These are phyloP conservation scores for Sebastes baramenuke DNA, from an alignment of 2,797 vertebrate genomes.

Conservation along the genomic window DNA sequence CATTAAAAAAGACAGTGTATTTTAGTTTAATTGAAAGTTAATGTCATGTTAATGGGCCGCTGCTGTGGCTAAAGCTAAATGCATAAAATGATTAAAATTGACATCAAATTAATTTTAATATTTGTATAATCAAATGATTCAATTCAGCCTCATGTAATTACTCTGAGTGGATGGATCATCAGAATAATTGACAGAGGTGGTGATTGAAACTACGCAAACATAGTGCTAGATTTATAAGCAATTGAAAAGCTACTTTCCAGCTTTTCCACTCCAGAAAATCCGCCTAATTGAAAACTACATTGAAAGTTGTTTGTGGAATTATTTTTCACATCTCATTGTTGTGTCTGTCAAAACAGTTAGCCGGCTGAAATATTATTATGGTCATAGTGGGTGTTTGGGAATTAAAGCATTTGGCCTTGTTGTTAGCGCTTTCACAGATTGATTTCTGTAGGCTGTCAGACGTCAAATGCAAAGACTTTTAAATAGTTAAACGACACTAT, in stretches of 20 bases:
- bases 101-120: conserved; percentile 26
- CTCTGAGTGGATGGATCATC: not conserved
- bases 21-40: conserved; percentile 41
- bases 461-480: not conserved
- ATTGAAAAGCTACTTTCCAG: not conserved
- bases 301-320: not conserved
- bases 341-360: conserved; percentile 6
- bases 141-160: conserved; percentile 3
- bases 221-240: conserved; percentile 3
- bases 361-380: conserved; percentile 1
- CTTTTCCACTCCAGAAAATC: not conserved
- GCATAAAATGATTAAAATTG: conserved; percentile 33
- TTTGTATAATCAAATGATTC: conserved; percentile 39
- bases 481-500: not conserved
- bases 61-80: conserved; percentile 32
- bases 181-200: conserved; percentile 11
- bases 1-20: conserved; percentile 5
- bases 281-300: not conserved
- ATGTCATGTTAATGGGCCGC: conserved; percentile 32
- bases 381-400: conserved; percentile 3
- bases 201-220: not conserved
- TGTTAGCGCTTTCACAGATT: not conserved
- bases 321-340: conserved; percentile 7
- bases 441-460: conserved; percentile 9
- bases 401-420: not conserved